Conservation (phyloP, 2,888 invertebrate species). For the Aleiodes alternator region DNA sequence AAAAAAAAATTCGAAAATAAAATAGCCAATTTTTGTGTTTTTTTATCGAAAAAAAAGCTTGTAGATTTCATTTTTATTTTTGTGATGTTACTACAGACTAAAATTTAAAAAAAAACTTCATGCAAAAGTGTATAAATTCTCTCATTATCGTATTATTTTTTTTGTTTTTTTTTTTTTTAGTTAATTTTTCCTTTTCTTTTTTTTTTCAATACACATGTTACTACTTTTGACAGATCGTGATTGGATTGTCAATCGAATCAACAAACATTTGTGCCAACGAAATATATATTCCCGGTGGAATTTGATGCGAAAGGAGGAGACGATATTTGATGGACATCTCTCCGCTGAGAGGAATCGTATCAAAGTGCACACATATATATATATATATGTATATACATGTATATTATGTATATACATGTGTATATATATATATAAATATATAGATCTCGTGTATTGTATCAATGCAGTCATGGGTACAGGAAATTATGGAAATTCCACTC, state of each 20-base stretch:
- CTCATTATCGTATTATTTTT: conserved; percentile 36
- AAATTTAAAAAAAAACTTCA: conserved; percentile 67
- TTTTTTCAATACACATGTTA: conserved; percentile 47
- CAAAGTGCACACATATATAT: no score
- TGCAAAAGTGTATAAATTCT: conserved; percentile 65
- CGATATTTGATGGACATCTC: background rate
- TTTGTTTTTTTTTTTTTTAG: conserved; percentile 37
- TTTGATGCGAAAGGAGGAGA: conserved; percentile 3
- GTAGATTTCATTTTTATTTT: conserved; percentile 64
- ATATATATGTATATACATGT: no score
- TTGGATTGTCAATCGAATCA: conserved; percentile 54
- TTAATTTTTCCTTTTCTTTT: conserved; percentile 30
- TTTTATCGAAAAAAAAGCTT: conserved; percentile 61
- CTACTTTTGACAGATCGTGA: conserved; percentile 59
- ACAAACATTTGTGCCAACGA: conserved; percentile 53
- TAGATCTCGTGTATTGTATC: background rate
- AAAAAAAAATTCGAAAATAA: conserved; percentile 40
- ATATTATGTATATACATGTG: no score
- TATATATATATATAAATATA: no score
- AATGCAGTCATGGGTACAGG: background rate
- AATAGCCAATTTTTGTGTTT: conserved; percentile 26
- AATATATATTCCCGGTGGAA: conserved; percentile 11
- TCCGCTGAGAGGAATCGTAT: no score
- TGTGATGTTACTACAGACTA: conserved; percentile 68
- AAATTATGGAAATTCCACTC: conserved; percentile 13